phyloP scores from a whole-genome alignment of 2,113 vertebrate species.

The Mungos mungo region DNA sequence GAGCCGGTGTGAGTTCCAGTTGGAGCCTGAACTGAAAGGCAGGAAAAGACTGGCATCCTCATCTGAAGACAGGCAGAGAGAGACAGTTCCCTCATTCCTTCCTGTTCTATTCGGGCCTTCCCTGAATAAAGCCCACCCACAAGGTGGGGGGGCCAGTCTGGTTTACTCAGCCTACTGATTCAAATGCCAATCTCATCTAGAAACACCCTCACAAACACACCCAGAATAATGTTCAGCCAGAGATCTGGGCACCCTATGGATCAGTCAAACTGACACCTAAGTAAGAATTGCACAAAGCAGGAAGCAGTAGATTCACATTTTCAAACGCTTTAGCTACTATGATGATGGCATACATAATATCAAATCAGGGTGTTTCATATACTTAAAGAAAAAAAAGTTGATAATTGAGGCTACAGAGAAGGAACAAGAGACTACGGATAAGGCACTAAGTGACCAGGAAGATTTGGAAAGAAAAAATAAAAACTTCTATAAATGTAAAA shows the following conservation, averaged over 20 bases:
- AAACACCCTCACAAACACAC: background rate
- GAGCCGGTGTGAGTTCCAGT: background rate
- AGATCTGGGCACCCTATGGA: background rate
- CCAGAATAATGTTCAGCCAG: background rate
- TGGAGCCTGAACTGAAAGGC: background rate
- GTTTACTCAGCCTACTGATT: background rate
- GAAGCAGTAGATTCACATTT: background rate
- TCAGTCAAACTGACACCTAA: background rate
- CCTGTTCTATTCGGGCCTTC: background rate
- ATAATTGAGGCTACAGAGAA: background rate
- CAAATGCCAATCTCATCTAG: background rate
- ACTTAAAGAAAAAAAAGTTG: background rate
- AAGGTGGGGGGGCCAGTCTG: background rate
- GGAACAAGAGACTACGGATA: background rate
- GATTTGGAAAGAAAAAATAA: background rate
- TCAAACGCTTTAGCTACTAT: background rate
- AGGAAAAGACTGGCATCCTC: background rate
- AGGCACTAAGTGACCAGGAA: background rate
- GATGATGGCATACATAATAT: background rate
- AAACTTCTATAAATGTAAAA: background rate
- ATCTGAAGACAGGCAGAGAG: background rate
- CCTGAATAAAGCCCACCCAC: rapidly evolving
- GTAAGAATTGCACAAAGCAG: background rate
- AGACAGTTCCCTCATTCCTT: background rate
- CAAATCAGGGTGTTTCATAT: background rate